Conservation (phyloP, 1,140 invertebrate genomes). For the Drosophila repletoides region DNA sequence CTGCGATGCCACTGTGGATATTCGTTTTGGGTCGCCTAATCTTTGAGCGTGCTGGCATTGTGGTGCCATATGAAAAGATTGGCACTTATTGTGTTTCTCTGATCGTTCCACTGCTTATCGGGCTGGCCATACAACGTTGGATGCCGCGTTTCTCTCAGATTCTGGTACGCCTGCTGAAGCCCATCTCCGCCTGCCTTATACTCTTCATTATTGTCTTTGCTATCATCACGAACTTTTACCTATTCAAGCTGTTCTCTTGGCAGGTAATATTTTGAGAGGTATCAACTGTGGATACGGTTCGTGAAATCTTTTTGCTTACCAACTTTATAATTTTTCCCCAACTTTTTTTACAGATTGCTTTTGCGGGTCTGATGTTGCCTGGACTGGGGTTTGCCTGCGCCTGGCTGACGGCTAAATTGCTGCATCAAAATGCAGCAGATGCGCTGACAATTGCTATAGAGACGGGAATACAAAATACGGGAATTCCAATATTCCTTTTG, state of each 20-base stretch:
- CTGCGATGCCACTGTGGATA: slow-evolving; percentile 98
- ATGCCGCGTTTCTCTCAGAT: slow-evolving; percentile 87
- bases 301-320: background rate
- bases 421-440: slow-evolving; percentile 86
- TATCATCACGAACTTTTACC: slow-evolving; percentile 93
- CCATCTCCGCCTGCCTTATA: slow-evolving; percentile 92
- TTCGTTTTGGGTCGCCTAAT: slow-evolving; percentile 94
- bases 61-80: slow-evolving; percentile 92
- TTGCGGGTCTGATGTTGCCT: slow-evolving; percentile 92
- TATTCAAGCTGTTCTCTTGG: slow-evolving; percentile 95
- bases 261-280: too few species aligned
- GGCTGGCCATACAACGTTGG: slow-evolving; percentile 89
- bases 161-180: slow-evolving; percentile 92
- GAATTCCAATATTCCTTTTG: slow-evolving; percentile 92
- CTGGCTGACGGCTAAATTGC: slow-evolving; percentile 85
- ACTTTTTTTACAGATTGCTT: slow-evolving; percentile 85
- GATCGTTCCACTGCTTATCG: slow-evolving; percentile 92
- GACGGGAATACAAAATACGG: slow-evolving; percentile 97
- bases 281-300: background rate
- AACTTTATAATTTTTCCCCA: background rate
- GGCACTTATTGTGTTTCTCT: slow-evolving; percentile 89
- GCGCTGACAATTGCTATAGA: slow-evolving; percentile 94
- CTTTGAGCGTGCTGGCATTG: slow-evolving; percentile 87
- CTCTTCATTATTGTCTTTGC: slow-evolving; percentile 97
- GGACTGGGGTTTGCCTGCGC: slow-evolving; percentile 94